phyloP scores from a whole-genome alignment of 2,113 vertebrate species.

The Cricetomys ansorgei region DNA sequence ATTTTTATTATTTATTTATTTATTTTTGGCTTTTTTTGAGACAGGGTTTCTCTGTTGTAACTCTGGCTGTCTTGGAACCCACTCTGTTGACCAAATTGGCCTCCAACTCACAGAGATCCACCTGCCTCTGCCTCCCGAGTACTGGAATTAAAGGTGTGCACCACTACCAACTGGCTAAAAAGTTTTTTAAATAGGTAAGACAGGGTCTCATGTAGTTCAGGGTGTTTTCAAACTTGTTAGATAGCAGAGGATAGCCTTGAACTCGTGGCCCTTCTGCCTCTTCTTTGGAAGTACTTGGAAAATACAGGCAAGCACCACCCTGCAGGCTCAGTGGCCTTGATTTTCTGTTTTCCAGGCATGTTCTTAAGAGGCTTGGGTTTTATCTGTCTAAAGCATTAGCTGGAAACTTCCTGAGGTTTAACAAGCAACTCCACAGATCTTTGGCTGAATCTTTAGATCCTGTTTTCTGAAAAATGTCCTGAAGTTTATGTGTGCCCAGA shows the following conservation, averaged over 20 bases:
- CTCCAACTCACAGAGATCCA: too few relatives aligned
- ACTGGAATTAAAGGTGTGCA: too few relatives aligned
- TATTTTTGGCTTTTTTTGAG: too few relatives aligned
- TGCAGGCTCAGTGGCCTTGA: background rate
- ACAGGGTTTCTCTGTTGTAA: too few relatives aligned
- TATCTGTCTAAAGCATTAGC: background rate
- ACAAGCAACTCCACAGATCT: background rate
- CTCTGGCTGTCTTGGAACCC: background rate
- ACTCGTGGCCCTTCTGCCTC: background rate
- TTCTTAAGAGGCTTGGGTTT: background rate
- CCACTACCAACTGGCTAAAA: too few relatives aligned
- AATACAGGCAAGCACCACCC: background rate
- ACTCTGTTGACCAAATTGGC: too few relatives aligned
- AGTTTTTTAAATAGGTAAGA: too few relatives aligned
- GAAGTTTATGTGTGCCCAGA: background rate
- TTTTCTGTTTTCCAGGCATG: background rate
- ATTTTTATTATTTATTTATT: too few relatives aligned
- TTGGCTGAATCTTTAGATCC: background rate
- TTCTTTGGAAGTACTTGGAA: background rate
- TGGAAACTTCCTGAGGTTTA: background rate
- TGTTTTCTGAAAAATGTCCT: slow-evolving; percentile 9
- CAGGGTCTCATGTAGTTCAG: too few relatives aligned
- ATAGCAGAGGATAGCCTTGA: too few relatives aligned
- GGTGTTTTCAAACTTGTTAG: too few relatives aligned
- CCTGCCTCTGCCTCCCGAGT: too few relatives aligned